Percentiles rank a stretch among this genome's conserved stretches.
Evolutionary conservation across 2,888 invertebrate species (phyloP).

Genomic region (Microplitis manilae): DNA sequence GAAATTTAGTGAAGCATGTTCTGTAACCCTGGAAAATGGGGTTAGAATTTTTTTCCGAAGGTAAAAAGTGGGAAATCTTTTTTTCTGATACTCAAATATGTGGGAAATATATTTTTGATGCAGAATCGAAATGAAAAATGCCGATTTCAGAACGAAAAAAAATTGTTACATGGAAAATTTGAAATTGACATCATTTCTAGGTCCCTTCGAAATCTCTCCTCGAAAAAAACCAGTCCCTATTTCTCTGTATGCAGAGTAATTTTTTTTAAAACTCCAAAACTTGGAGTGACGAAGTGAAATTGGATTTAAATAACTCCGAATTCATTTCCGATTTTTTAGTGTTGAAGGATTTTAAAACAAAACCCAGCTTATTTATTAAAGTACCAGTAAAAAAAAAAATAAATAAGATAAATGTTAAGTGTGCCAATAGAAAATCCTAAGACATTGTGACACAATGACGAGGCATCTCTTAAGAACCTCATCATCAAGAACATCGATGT

Average conservation of each 20-base stretch:
- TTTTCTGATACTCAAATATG: neutral
- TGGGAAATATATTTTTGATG: neutral
- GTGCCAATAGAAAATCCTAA: constrained; percentile 7
- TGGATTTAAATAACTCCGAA: too few species aligned
- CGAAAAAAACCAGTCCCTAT: too few species aligned
- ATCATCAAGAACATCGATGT: constrained; percentile 7
- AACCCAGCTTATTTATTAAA: too few species aligned
- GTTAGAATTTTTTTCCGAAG: neutral
- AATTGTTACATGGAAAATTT: neutral
- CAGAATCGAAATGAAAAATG: neutral
- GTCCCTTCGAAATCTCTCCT: too few species aligned
- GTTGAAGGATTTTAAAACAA: too few species aligned
- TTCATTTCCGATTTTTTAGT: too few species aligned
- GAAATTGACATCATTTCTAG: too few species aligned
- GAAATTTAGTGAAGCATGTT: neutral
- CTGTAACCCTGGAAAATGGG: too few species aligned
- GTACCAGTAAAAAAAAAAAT: neutral
- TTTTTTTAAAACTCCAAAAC: too few species aligned
- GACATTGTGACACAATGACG: constrained; percentile 11
- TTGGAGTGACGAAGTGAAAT: too few species aligned
- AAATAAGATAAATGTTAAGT: constrained; percentile 19
- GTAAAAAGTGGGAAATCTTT: neutral
- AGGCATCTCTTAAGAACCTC: constrained; percentile 13
- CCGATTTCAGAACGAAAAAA: neutral
- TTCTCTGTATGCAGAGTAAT: too few species aligned